A percentile compares a stretch with the other conserved stretches of the same genome.
phyloP scores from a whole-genome alignment of 2,888 invertebrate genomes.

The Celastrina argiolus region DNA sequence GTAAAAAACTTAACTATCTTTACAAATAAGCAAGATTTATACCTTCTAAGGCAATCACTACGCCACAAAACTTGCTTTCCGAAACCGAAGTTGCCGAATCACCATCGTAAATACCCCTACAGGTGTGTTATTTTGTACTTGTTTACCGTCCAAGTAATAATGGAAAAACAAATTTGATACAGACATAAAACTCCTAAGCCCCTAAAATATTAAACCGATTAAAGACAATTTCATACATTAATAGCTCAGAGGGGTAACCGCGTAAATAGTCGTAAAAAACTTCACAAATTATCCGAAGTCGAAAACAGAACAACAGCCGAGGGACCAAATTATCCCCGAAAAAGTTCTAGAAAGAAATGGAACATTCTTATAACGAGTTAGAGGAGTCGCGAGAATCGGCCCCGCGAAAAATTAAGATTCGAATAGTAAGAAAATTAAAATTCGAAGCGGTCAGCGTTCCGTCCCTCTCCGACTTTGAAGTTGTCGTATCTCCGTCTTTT shows the following conservation, averaged over 20 bases:
- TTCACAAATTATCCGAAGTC: not conserved
- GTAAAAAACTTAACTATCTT: too few relatives aligned
- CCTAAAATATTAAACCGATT: constrained; percentile 8
- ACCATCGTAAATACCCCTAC: too few relatives aligned
- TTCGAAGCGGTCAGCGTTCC: constrained; percentile 65
- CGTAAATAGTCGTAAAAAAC: constrained; percentile 16
- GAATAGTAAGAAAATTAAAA: constrained; percentile 79
- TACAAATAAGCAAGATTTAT: too few relatives aligned
- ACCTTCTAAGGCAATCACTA: too few relatives aligned
- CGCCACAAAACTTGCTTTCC: too few relatives aligned
- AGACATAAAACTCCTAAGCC: not conserved
- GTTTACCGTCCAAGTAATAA: constrained; percentile 3
- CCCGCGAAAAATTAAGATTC: constrained; percentile 77
- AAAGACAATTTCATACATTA: constrained; percentile 14
- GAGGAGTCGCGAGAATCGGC: constrained; percentile 49
- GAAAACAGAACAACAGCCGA: constrained; percentile 27
- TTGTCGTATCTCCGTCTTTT: constrained; percentile 30
- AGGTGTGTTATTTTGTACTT: not conserved
- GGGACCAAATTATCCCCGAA: constrained; percentile 39
- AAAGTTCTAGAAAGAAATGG: constrained; percentile 53
- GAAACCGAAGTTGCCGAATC: too few relatives aligned
- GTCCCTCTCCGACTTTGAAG: constrained; percentile 42
- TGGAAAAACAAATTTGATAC: constrained; percentile 1
- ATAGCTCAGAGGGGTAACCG: constrained; percentile 1
- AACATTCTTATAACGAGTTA: constrained; percentile 35